Percentiles rank a stretch among this genome's conserved stretches.
phyloP scores from a whole-genome alignment of 2,888 invertebrate species.

The Copidosoma aretas region DNA sequence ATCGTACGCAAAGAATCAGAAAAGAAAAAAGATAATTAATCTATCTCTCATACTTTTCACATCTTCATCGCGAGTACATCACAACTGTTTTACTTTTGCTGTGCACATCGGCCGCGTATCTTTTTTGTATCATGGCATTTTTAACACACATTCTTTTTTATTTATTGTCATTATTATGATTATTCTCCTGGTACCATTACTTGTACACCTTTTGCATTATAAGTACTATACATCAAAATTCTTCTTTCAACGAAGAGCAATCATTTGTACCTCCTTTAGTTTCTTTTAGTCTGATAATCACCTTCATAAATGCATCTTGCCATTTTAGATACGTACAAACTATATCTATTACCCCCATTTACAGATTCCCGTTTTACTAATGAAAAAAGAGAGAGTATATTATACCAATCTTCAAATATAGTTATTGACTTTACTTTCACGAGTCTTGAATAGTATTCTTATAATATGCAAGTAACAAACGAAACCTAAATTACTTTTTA shows the following conservation, averaged over 20 bases:
- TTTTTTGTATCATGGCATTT: slow-evolving; percentile 20
- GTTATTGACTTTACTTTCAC: slow-evolving; percentile 20
- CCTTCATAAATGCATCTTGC: slow-evolving; percentile 29
- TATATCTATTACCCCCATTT: slow-evolving; percentile 14
- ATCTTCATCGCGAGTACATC: slow-evolving; percentile 3
- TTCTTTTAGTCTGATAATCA: slow-evolving; percentile 3
- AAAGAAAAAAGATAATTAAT: slow-evolving; percentile 19
- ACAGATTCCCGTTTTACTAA: background rate
- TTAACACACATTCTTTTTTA: background rate
- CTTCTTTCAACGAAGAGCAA: slow-evolving; percentile 30
- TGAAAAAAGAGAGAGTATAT: slow-evolving; percentile 5
- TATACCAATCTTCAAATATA: slow-evolving; percentile 3
- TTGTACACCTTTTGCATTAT: no score
- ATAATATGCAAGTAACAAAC: slow-evolving; percentile 7
- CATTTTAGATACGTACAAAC: slow-evolving; percentile 25
- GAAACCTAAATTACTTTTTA: background rate
- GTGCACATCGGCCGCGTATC: slow-evolving; percentile 53
- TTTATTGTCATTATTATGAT: background rate
- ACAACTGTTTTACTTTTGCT: slow-evolving; percentile 45
- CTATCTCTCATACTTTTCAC: slow-evolving; percentile 23
- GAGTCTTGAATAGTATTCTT: slow-evolving; percentile 26
- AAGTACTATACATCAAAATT: slow-evolving; percentile 9
- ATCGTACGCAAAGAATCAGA: slow-evolving; percentile 8
- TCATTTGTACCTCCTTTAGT: slow-evolving; percentile 17
- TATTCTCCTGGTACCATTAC: background rate